These are phyloP conservation scores for Otocyon megalotis DNA, from an alignment of 2,113 vertebrate species.

Conservation along the genomic window DNA sequence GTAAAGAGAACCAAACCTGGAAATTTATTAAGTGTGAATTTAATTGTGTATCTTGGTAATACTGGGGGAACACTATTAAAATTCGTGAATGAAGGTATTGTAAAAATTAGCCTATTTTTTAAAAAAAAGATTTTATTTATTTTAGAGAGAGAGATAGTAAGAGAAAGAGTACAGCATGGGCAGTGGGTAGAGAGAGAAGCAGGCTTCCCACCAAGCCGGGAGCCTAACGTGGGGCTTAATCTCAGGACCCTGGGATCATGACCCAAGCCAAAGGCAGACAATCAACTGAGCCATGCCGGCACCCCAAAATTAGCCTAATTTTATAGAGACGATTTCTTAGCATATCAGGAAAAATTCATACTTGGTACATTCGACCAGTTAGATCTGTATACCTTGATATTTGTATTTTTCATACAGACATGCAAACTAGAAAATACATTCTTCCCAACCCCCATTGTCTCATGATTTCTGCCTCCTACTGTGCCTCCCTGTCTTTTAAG, in stretches of 20 bases:
- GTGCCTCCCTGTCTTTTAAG: not conserved
- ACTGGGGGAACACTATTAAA: not conserved
- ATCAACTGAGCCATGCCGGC: not conserved
- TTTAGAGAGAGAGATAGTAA: not conserved
- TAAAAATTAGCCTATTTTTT: not conserved
- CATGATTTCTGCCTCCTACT: not conserved
- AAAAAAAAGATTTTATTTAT: not conserved
- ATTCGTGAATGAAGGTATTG: not conserved
- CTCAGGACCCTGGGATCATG: not conserved
- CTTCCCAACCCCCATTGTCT: not conserved
- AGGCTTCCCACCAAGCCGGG: not conserved
- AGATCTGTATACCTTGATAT: not conserved
- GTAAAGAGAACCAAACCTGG: not conserved
- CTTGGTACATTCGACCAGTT: not conserved
- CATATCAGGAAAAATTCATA: not conserved
- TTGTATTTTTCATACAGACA: not conserved
- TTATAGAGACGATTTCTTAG: not conserved
- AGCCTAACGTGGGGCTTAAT: not conserved
- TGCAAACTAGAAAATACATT: not conserved
- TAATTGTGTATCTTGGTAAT: conserved; percentile 34
- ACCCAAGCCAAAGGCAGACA: not conserved
- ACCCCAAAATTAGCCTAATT: not conserved
- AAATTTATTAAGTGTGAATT: not conserved
- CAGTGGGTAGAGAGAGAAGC: not conserved
- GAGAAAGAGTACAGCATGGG: not conserved